Conservation (phyloP, 1,140 invertebrate genomes). For the Pogonomyrmex barbatus region DNA sequence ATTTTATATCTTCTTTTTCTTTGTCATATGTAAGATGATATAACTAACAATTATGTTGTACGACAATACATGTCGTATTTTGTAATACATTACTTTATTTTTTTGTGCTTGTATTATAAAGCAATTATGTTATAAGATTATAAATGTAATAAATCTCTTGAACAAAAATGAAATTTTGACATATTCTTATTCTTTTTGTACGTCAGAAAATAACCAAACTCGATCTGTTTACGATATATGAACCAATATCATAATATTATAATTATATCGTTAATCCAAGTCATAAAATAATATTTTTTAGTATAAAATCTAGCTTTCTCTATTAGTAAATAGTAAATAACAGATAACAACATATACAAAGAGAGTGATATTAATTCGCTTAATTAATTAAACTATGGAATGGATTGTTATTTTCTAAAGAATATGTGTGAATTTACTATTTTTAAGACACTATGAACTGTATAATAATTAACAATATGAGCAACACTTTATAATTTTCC, state of each 20-base stretch:
- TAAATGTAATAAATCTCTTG: constrained; percentile 30
- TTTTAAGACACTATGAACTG: not conserved
- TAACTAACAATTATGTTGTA: not conserved
- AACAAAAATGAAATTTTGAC: constrained; percentile 21
- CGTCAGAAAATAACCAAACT: not conserved
- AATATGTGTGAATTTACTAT: constrained; percentile 51
- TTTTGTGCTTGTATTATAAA: constrained; percentile 20
- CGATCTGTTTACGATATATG: constrained; percentile 22
- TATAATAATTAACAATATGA: constrained; percentile 29
- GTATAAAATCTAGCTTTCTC: not conserved
- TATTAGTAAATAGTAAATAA: constrained; percentile 42
- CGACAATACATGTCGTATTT: not conserved
- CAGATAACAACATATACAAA: constrained; percentile 27
- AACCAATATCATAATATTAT: constrained; percentile 31
- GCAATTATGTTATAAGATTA: constrained; percentile 4
- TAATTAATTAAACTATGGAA: constrained; percentile 36
- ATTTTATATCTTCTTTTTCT: constrained; percentile 34
- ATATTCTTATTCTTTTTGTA: not conserved
- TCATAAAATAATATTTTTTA: constrained; percentile 43
- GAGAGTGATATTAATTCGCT: constrained; percentile 4
- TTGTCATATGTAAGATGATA: constrained; percentile 25
- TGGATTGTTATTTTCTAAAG: constrained; percentile 44
- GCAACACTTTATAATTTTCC: constrained; percentile 55
- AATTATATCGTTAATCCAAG: constrained; percentile 28
- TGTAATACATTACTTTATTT: constrained; percentile 60